Evolutionary conservation across 2,888 invertebrate genomes (phyloP).

Genomic region (Chloroclystis v-ata): DNA sequence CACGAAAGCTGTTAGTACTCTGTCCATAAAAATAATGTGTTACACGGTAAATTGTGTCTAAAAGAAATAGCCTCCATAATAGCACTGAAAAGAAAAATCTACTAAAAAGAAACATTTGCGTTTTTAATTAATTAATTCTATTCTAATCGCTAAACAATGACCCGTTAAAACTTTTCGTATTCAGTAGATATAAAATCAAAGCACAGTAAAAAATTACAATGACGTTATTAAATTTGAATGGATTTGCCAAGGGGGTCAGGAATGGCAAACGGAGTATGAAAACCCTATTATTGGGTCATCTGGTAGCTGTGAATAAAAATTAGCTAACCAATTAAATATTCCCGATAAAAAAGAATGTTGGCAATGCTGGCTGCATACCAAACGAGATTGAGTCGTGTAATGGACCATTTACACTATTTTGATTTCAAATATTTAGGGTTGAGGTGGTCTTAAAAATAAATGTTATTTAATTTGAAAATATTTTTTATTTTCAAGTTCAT

Average conservation of each 20-base stretch:
- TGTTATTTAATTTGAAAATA: too few species aligned
- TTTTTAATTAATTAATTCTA: background rate
- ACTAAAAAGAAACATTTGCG: background rate
- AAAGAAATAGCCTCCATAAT: conserved; percentile 1
- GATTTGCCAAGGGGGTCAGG: background rate
- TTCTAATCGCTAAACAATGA: background rate
- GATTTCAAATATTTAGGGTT: too few species aligned
- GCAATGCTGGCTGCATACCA: conserved; percentile 53
- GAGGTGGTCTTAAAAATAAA: too few species aligned
- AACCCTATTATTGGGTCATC: conserved; percentile 6
- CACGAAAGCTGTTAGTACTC: conserved; percentile 60
- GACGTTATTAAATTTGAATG: background rate
- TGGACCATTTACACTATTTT: conserved; percentile 3
- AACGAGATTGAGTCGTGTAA: conserved; percentile 55
- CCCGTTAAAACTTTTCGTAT: too few species aligned
- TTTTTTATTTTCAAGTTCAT: too few species aligned
- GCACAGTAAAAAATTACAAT: background rate
- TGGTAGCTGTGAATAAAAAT: conserved; percentile 14
- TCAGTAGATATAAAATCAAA: too few species aligned
- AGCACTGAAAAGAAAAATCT: background rate
- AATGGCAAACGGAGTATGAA: background rate
- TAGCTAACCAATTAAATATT: conserved; percentile 12
- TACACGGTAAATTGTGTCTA: conserved; percentile 16
- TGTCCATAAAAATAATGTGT: conserved; percentile 43
- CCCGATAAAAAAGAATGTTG: conserved; percentile 36